A percentile compares a stretch with the other conserved stretches of the same genome.
Conservation (phyloP, 2,888 invertebrate species). For the Nomada ferruginata region DNA sequence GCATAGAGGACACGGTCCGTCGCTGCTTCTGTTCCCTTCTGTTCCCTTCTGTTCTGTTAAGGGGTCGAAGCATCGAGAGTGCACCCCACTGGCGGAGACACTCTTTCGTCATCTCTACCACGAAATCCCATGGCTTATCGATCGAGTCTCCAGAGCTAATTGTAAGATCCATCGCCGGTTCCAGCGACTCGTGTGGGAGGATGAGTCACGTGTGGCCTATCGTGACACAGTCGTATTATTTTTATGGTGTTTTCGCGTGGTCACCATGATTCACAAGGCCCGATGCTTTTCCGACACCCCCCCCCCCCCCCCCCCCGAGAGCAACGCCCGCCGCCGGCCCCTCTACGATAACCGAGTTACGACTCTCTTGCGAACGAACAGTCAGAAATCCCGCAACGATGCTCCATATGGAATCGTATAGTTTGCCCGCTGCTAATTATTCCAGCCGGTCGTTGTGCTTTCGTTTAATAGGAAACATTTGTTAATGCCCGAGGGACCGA, state of each 20-base stretch:
- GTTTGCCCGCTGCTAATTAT: constrained; percentile 52
- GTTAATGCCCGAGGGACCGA: constrained; percentile 48
- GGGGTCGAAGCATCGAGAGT: neutral
- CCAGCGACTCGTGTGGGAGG: constrained; percentile 36
- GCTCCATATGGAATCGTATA: constrained; percentile 51
- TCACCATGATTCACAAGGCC: constrained; percentile 73
- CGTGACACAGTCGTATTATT: constrained; percentile 72
- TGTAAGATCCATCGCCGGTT: constrained; percentile 48
- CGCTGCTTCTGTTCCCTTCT: constrained; percentile 24
- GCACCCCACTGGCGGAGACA: neutral
- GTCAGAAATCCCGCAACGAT: constrained; percentile 60
- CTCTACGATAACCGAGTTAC: neutral
- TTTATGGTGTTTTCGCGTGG: constrained; percentile 79
- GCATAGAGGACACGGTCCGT: neutral
- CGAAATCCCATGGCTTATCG: constrained; percentile 46
- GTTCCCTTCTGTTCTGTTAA: neutral
- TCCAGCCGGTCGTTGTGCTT: constrained; percentile 40
- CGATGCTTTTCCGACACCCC: constrained; percentile 62
- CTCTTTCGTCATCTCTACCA: constrained; percentile 4
- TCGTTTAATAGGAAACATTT: constrained; percentile 64
- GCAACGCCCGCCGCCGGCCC: constrained; percentile 18
- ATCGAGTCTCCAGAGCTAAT: constrained; percentile 52
- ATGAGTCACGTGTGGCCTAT: constrained; percentile 72
- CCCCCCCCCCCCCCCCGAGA: constrained; percentile 60
- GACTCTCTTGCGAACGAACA: constrained; percentile 52